Evolutionary conservation across 2,797 vertebrate species (phyloP).

Genomic region (Neosalanx taihuensis): DNA sequence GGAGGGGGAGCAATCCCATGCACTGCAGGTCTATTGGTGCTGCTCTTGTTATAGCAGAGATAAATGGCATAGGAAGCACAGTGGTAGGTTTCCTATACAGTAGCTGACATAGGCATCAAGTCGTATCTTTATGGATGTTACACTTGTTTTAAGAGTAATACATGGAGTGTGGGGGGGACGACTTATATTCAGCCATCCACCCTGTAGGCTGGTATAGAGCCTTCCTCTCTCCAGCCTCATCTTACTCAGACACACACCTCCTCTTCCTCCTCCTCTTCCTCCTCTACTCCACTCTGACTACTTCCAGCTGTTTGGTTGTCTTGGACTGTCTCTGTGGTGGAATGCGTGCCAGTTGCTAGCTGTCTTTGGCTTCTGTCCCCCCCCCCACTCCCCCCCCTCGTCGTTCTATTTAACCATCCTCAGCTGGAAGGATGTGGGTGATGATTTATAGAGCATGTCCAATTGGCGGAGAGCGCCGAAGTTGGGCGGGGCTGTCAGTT

Average conservation of each 20-base stretch:
- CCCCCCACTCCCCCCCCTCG: constrained; percentile 12
- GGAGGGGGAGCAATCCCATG: neutral
- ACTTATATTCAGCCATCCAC: neutral
- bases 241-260: neutral
- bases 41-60: no score
- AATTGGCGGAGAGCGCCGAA: constrained; percentile 69
- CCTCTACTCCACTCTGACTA: constrained; percentile 44
- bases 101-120: neutral
- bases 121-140: neutral
- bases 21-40: neutral
- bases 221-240: neutral
- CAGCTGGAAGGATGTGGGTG: constrained; percentile 70
- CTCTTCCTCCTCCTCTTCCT: constrained; percentile 8
- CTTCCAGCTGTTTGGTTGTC: constrained; percentile 66
- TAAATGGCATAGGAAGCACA: no score
- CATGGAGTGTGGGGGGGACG: neutral
- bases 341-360: constrained; percentile 67
- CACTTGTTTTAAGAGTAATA: neutral
- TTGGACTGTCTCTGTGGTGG: constrained; percentile 54
- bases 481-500: constrained; percentile 62
- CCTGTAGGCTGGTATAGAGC: constrained; percentile 1
- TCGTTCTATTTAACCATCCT: constrained; percentile 60
- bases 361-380: constrained; percentile 29
- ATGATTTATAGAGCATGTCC: constrained; percentile 74
- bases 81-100: no score